Base-by-base conservation (phyloP, 2,113 vertebrate species). In the Amia ocellicauda region DNA sequence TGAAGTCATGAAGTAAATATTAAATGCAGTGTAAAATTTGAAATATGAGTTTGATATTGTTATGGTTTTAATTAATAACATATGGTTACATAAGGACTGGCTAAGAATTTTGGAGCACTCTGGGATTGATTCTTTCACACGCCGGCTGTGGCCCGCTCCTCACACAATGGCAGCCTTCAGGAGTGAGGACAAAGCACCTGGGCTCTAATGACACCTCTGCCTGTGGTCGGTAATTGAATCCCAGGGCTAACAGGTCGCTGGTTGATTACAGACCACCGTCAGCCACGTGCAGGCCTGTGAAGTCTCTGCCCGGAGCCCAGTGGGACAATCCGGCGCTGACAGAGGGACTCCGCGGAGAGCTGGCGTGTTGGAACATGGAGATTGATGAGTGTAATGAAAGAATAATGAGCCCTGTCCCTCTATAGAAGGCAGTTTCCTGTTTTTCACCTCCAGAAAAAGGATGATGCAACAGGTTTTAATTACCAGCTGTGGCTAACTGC, bases 401-500 rank as follows among this genome's bases (percentile, higher is more conserved):
- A 10, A 23, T 42, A 40, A 42, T 59, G 58, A 43, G 36, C 19
- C 24, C 20, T 16, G 3, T 50, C 17, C 16, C n/a, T 27, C 3
- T 47, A 47, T 42, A 17, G 24, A 49, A 27, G 45, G 17, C 10
- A 27, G 17, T 60, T 60, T 23, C 24, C 45, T 7, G 1, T n/a
- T 42, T 60, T n/a, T 5, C 16, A 16, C 40, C 40, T 58, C n/a
- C 54, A 22, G 42, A 7, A 3, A 4, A 60, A 7, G 5, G 14
- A 27, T 3, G 20, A 20, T 1, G 17, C 31, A 36, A 36, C 27
- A 13, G 50, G 60, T 20, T 52, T 50, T 40, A 31, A 20, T 51
- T 62, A 62, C 4, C 19, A 50, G n/a, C 26, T 29, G 16, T 51
- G 47, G 60, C 47, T 29, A 62, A 28, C 28, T 62, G 14, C 14